Percentiles rank a stretch among this genome's conserved stretches.
phyloP scores from a whole-genome alignment of 2,113 vertebrate species.

The Mungos mungo region DNA sequence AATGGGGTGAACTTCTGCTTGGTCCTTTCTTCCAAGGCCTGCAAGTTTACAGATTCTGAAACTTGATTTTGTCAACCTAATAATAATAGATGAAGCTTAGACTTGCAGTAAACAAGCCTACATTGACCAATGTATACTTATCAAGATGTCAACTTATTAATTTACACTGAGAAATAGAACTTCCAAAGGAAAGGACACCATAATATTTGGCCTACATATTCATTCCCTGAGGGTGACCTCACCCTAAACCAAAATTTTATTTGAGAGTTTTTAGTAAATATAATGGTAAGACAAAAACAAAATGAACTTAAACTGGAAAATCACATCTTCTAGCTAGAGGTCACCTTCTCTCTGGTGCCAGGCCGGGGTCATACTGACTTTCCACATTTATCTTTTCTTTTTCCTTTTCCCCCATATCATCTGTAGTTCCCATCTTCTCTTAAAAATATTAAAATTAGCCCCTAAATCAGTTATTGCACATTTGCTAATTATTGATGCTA shows the following conservation, averaged over 20 bases:
- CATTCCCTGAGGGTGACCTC: neutral
- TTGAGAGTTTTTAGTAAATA: neutral
- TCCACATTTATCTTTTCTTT: neutral
- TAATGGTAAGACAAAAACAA: neutral
- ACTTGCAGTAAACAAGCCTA: neutral
- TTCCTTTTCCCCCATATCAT: neutral
- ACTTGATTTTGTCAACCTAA: neutral
- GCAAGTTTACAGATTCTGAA: neutral
- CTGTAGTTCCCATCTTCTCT: neutral
- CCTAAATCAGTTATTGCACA: neutral
- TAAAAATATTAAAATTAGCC: constrained; percentile 9
- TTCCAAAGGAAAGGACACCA: neutral
- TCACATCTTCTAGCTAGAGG: neutral
- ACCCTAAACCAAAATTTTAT: neutral
- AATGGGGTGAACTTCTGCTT: neutral
- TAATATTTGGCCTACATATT: neutral
- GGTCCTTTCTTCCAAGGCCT: neutral
- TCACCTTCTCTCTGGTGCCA: neutral
- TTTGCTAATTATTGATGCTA: neutral
- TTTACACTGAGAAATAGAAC: neutral
- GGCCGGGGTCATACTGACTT: neutral
- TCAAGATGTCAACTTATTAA: neutral
- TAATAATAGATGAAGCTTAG: neutral
- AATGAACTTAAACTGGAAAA: neutral
- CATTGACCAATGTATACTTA: neutral